Evolutionary conservation across 2,888 invertebrate species (phyloP).

Genomic region (Drosophila kokeensis): DNA sequence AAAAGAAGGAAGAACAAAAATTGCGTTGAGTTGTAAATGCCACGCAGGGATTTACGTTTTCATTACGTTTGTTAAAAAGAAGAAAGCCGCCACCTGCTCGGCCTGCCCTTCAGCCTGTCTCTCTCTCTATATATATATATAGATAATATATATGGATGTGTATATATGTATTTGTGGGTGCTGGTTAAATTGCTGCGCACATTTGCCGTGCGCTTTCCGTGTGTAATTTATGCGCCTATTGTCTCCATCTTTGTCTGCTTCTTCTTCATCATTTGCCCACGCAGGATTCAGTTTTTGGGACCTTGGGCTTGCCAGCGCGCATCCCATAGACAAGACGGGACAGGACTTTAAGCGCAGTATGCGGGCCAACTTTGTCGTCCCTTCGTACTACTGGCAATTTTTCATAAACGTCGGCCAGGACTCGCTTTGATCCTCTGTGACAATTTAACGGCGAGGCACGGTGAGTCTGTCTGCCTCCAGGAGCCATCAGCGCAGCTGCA

Average conservation of each 20-base stretch:
- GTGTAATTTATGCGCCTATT: constrained; percentile 78
- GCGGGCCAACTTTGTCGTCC: constrained; percentile 35
- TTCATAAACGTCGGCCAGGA: constrained; percentile 64
- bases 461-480: not conserved
- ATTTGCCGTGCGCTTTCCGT: constrained; percentile 54
- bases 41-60: constrained; percentile 77
- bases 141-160: not conserved
- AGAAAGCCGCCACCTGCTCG: constrained; percentile 28
- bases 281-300: constrained; percentile 23
- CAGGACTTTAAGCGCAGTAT: constrained; percentile 14
- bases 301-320: not conserved
- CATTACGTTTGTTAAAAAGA: constrained; percentile 70
- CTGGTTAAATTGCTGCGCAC: constrained; percentile 36
- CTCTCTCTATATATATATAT: no score
- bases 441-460: constrained; percentile 52
- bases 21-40: constrained; percentile 78
- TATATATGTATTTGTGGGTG: constrained; percentile 3
- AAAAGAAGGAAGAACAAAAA: constrained; percentile 43
- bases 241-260: constrained; percentile 47
- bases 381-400: constrained; percentile 63
- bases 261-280: constrained; percentile 10
- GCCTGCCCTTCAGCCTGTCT: constrained; percentile 1
- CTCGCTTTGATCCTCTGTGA: constrained; percentile 69
- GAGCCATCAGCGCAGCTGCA: constrained; percentile 40
- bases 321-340: constrained; percentile 1